A percentile compares a stretch with the other conserved stretches of the same genome.
Conservation (phyloP, 1,140 invertebrate genomes). For the Wasmannia auropunctata region DNA sequence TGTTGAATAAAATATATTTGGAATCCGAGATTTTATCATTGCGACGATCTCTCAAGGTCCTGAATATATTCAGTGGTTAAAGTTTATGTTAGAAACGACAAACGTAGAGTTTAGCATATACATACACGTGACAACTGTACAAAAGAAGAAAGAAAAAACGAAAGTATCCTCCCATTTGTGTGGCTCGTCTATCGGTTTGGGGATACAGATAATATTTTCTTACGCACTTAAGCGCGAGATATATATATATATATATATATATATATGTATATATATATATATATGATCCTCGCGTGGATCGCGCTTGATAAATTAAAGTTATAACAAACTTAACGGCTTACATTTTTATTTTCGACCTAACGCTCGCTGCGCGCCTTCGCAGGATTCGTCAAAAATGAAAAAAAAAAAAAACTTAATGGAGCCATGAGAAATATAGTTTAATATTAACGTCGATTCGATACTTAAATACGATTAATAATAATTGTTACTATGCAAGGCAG, state of each 20-base stretch:
- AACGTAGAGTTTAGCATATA: slow-evolving; percentile 11
- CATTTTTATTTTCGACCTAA: slow-evolving; percentile 34
- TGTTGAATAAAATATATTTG: slow-evolving; percentile 78
- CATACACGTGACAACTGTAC: slow-evolving; percentile 30
- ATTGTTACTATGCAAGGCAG: slow-evolving; percentile 11
- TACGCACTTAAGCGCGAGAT: neutral
- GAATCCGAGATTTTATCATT: slow-evolving; percentile 65
- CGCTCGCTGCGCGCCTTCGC: neutral
- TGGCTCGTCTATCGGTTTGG: slow-evolving; percentile 8
- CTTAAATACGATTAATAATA: slow-evolving; percentile 30
- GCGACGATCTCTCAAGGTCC: slow-evolving; percentile 29
- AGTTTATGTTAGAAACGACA: neutral
- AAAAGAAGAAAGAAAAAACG: slow-evolving; percentile 37
- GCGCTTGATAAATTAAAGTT: slow-evolving; percentile 32
- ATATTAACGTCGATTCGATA: slow-evolving; percentile 26
- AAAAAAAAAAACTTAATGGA: too few species aligned
- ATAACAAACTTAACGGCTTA: slow-evolving; percentile 35
- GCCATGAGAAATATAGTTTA: slow-evolving; percentile 15
- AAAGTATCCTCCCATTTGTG: slow-evolving; percentile 24
- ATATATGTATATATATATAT: too few species aligned
- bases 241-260: too few species aligned
- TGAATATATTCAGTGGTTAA: slow-evolving; percentile 57
- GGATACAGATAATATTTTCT: neutral
- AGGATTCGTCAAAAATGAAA: slow-evolving; percentile 6
- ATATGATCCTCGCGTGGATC: slow-evolving; percentile 19